These are phyloP conservation scores for Girardia tigrina DNA, from an alignment of 2,888 invertebrate species.

Conservation along the genomic window DNA sequence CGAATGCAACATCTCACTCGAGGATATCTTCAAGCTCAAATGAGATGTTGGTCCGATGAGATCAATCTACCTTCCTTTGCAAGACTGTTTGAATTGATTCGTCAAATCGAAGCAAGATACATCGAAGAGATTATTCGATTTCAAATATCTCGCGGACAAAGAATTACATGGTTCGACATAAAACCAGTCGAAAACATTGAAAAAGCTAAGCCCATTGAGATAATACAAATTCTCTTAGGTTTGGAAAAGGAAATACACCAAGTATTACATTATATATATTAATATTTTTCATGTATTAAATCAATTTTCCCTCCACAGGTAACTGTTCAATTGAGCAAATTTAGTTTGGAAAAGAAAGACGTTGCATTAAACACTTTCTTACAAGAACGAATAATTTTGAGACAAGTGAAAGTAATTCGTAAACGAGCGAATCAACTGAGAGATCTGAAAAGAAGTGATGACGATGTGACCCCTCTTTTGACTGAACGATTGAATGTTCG, in stretches of 20 bases:
- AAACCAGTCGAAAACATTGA: background rate
- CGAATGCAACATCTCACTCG: background rate
- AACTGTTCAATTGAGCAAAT: background rate
- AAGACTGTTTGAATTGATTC: background rate
- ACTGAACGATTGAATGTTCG: background rate
- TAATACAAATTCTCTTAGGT: background rate
- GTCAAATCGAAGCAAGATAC: background rate
- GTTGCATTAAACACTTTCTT: background rate
- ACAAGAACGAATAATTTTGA: background rate
- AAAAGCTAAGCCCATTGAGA: background rate
- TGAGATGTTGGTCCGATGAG: slow-evolving; percentile 6
- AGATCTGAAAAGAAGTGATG: background rate
- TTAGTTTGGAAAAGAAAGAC: background rate
- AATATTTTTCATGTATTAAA: background rate
- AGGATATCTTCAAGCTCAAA: slow-evolving; percentile 15
- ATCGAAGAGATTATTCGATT: background rate
- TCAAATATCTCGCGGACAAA: background rate
- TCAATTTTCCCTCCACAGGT: background rate
- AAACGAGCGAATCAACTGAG: background rate
- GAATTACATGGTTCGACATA: background rate
- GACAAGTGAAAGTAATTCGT: slow-evolving; percentile 12
- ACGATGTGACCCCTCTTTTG: slow-evolving; percentile 5
- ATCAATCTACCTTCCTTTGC: background rate
- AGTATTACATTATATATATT: background rate
- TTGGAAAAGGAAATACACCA: background rate